Evolutionary conservation across 1,140 invertebrate species (phyloP), one percentile per base, ranked within the genome.

Genomic region (Chironomus tepperi): DNA sequence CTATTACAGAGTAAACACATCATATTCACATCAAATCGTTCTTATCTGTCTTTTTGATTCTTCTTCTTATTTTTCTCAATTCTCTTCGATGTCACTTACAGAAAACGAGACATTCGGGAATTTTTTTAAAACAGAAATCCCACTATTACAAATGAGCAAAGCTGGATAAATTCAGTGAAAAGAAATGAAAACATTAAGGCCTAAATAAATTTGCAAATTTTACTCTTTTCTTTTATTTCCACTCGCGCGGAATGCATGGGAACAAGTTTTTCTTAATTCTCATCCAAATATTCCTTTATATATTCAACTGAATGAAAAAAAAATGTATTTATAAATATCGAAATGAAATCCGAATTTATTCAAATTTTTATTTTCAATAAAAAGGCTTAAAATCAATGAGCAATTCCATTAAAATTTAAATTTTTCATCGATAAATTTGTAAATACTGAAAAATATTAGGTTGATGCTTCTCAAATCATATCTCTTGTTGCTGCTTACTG

Each of bases 311-410:
- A 57, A 57, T 57, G 47, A 57, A 57, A 12, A n/a, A 57, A n/a
- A n/a, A n/a, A 57, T 57, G 47, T 57, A 57, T 57, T 57, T 57
- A 57, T 57, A 57, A 57, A n/a, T 57, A 57, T 57, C n/a, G 47
- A 57, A 15, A 57, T n/a, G 12, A 70, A 19, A 70, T 70, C 65
- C 65, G 65, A 70, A 70, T 70, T 70, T 70, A 70, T 70, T 70
- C 65, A 70, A 70, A 70, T 70, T 70, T 57, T 70, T 70, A 70
- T 70, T 18, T 70, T 70, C 65, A 70, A 70, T 70, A 70, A 70
- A n/a, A 70, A 70, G 65, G 65, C 65, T 70, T 70, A 70, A 70
- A 70, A 70, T 70, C 65, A 70, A 70, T 70, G 65, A 70, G 19
- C 65, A 70, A 19, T 70, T 70, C 65, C 65, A 70, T 21, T 19